Percentiles rank a stretch among this genome's conserved stretches.
Evolutionary conservation across 1,140 invertebrate genomes (phyloP).

Genomic region (Pseudachorutes palmiensis): DNA sequence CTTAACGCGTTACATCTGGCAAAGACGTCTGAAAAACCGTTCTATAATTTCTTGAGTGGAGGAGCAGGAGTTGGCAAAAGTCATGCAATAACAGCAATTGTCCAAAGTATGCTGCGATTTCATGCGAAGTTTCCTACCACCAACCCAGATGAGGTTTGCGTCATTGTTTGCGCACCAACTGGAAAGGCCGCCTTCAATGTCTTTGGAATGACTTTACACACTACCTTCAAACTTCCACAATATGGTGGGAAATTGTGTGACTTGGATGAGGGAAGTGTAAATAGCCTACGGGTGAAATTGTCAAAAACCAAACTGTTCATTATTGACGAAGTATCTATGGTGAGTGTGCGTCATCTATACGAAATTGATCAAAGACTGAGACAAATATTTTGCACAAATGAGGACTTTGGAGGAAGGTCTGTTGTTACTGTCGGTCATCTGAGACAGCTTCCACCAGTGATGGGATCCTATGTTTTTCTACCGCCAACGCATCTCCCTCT

Average conservation of each 20-base stretch:
- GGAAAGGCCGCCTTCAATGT: constrained; percentile 43
- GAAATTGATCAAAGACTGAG: constrained; percentile 39
- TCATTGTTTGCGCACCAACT: constrained; percentile 40
- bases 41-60: constrained; percentile 13
- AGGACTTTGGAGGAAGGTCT: constrained; percentile 36
- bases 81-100: constrained; percentile 17
- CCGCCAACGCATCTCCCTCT: too few relatives aligned
- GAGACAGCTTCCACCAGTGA: constrained; percentile 38
- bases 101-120: not conserved
- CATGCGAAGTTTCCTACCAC: not conserved
- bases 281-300: constrained; percentile 35
- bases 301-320: constrained; percentile 40
- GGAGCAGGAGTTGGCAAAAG: constrained; percentile 30
- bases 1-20: constrained; percentile 8
- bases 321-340: constrained; percentile 43
- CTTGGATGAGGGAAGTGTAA: constrained; percentile 32
- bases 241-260: constrained; percentile 14
- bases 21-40: not conserved
- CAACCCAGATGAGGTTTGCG: constrained; percentile 15
- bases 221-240: constrained; percentile 40
- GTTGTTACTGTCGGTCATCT: constrained; percentile 38
- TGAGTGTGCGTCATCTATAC: constrained; percentile 38
- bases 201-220: constrained; percentile 40
- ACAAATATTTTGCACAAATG: constrained; percentile 40
- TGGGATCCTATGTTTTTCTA: constrained; percentile 6